Percentiles rank a stretch among this genome's conserved stretches.
Conservation (phyloP, 2,113 vertebrate genomes). For the Micronycteris hirsuta region DNA sequence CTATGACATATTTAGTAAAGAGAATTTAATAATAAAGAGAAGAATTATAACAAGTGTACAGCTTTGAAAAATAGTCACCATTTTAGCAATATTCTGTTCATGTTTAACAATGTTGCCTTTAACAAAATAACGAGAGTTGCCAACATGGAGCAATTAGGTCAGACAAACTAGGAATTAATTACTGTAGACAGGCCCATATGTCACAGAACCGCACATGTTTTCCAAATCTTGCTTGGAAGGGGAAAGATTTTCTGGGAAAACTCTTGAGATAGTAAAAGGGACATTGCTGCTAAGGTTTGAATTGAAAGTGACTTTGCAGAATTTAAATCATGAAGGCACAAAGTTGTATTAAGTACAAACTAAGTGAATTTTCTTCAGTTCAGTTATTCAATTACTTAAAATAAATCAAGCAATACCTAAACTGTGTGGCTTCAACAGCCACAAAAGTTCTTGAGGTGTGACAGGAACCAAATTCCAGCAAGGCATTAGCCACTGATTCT, state of each 20-base stretch:
- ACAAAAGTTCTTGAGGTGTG: neutral
- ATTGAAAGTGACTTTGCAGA: constrained; percentile 30
- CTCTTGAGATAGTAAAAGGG: constrained; percentile 33
- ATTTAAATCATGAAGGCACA: neutral
- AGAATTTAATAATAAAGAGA: constrained; percentile 34
- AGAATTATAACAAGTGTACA: neutral
- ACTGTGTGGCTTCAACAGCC: neutral
- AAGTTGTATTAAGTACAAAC: neutral
- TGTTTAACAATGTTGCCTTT: constrained; percentile 54
- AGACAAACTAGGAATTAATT: constrained; percentile 71
- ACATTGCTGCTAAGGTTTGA: neutral
- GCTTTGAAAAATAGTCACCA: neutral
- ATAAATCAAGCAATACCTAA: neutral
- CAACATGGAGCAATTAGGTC: constrained; percentile 65
- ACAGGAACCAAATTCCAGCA: neutral
- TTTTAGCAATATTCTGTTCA: constrained; percentile 46
- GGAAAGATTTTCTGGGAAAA: constrained; percentile 35
- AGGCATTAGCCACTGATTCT: neutral
- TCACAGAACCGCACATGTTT: constrained; percentile 40
- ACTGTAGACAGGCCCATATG: constrained; percentile 63
- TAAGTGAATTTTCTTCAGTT: neutral
- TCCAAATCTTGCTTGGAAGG: neutral
- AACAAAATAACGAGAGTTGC: constrained; percentile 59
- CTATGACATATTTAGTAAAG: neutral
- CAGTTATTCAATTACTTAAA: neutral